Base-by-base conservation (phyloP, 2,888 invertebrate species). In the Metopia argyrocephala region DNA sequence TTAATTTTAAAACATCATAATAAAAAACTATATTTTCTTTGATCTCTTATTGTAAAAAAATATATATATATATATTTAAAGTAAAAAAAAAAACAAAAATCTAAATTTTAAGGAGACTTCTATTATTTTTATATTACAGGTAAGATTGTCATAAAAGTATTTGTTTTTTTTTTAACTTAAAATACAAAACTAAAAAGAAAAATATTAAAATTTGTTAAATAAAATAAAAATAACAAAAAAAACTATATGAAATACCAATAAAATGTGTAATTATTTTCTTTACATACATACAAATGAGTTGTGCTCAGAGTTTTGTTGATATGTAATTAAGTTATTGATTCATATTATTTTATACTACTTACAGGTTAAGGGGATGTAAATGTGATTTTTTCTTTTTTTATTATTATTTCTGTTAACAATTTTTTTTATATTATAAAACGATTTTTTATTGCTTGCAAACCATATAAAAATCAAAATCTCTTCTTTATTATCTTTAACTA, bases 401-500 rank as follows among this genome's bases (percentile, higher is more conserved):
- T 18, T 45, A 21, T 25, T 46, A 27, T 18, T 21, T 46, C 28
- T 66, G 9, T 28, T 57, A 23, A 12, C 31, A 59, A 56, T 71
- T 76, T 9, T 38, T 38, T 38, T 12, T 38, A 38, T 0, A 38
- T 38, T 38, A 3, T 38, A 12, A 12, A 38, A 38, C 4, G 38
- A 38, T 38, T 38, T 2, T 38, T 38, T 38, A 65, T 70, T 65
- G 74, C 76, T 71, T 80, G 69, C 50, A 31, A 79, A 50, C 31
- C 6, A 7, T 21, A 52, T 45, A 68, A 54, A 46, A 38, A 52
- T n/a, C 38, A 45, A 12, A 31, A 61, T 80, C 76, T 80, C 71
- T 76, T 76, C 73, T 74, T 81, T 78, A 78, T 74, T 78, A 82
- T 75, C 74, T 70, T 73, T 23, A 20, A 6, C 6, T 48, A 18